Percentiles rank a stretch among this genome's conserved stretches.
Conservation (phyloP, 2,797 vertebrate species). For the Sarcophilus harrisii region DNA sequence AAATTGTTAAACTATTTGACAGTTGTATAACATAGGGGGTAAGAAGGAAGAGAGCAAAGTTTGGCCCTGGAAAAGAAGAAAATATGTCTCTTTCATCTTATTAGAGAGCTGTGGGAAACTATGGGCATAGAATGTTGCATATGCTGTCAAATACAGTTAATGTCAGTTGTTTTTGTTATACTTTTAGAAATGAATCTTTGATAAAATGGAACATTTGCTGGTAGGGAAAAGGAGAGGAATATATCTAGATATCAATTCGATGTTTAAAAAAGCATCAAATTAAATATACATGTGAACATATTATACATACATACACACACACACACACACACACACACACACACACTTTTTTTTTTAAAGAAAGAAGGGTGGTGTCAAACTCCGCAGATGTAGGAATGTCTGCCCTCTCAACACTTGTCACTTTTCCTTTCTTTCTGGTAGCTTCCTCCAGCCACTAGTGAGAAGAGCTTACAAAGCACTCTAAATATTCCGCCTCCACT, state of each 20-base stretch:
- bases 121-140: not conserved
- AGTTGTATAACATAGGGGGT: conserved; percentile 69
- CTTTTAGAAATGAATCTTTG: not conserved
- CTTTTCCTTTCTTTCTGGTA: conserved; percentile 22
- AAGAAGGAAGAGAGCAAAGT: not conserved
- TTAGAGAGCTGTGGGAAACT: not conserved
- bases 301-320: not conserved
- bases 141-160: not conserved
- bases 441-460: not conserved
- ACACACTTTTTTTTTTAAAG: not conserved
- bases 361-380: not conserved
- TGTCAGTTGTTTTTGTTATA: not conserved
- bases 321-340: not conserved
- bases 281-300: not conserved
- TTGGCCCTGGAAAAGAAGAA: not conserved
- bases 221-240: not conserved
- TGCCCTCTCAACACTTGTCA: conserved; percentile 61
- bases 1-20: not conserved
- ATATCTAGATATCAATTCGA: not conserved
- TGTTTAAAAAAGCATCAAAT: not conserved
- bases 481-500: conserved; percentile 42
- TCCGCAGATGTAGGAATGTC: not conserved
- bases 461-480: conserved; percentile 31
- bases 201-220: not conserved
- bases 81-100: not conserved